These are phyloP conservation scores for Carcinoscorpius rotundicauda DNA, from an alignment of 1,140 invertebrate species.

Conservation along the genomic window DNA sequence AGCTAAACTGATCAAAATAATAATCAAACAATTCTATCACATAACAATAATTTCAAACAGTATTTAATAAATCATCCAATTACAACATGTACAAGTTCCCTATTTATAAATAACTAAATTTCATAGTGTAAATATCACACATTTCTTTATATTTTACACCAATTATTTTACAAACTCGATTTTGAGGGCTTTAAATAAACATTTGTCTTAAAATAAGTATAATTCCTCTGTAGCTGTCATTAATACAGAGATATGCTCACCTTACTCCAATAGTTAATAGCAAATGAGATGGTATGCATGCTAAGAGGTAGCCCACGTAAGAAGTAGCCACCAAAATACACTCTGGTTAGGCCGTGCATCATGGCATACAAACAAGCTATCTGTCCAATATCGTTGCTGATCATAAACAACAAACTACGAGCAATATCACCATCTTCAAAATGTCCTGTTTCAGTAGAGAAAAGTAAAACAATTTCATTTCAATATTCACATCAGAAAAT, in stretches of 20 bases:
- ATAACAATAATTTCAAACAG: too few species aligned
- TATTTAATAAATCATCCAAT: too few species aligned
- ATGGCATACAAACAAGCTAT: slow-evolving; percentile 57
- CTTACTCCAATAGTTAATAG: slow-evolving; percentile 63
- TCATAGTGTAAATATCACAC: too few species aligned
- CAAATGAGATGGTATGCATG: slow-evolving; percentile 60
- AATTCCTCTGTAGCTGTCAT: slow-evolving; percentile 2
- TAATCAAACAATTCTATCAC: too few species aligned
- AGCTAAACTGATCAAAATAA: too few species aligned
- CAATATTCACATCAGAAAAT: slow-evolving; percentile 3
- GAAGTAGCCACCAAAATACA: slow-evolving; percentile 67
- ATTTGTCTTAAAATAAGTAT: neutral
- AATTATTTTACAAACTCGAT: neutral
- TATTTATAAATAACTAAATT: too few species aligned
- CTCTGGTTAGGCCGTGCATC: slow-evolving; percentile 46
- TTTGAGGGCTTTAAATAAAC: too few species aligned
- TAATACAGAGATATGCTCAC: slow-evolving; percentile 24
- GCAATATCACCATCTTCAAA: slow-evolving; percentile 50
- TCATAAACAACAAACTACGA: slow-evolving; percentile 54
- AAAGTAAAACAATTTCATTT: slow-evolving; percentile 8
- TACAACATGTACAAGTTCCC: too few species aligned
- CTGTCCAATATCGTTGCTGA: slow-evolving; percentile 67
- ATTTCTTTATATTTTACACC: neutral
- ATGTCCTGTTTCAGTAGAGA: slow-evolving; percentile 7
- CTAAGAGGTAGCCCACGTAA: slow-evolving; percentile 58